Evolutionary conservation across 2,888 invertebrate genomes (phyloP), one percentile per base, ranked within the genome.

Genomic region (Incurvaria masculella): DNA sequence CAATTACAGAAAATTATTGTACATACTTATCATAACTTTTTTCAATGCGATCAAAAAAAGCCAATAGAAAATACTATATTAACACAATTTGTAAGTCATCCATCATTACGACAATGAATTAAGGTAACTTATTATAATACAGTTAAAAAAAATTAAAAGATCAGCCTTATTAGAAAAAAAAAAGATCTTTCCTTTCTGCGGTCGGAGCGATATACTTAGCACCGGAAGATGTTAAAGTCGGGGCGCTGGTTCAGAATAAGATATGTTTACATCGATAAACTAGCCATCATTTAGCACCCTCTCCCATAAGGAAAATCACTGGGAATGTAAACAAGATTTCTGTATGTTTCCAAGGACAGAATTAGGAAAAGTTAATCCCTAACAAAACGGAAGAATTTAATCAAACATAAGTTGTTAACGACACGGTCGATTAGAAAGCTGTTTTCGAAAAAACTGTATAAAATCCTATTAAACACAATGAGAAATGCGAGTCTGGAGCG

Each of bases 111-210:
- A 21, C 20, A 47, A 42, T 21, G 5, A 46, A 17, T 23, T 20
- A 38, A 17, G 40, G 40, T 39, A 44, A 48, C 67, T 62, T 61
- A 67, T 68, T 72, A 72, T 72, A 66, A 72, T 69, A 72, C 69
- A 71, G 73, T 71, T 72, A 69, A 67, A 69, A 65, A 68, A 69
- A 73, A 68, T 17, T 39, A 66, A 69, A 74, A 63, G 68, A 69
- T 78, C 78, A 78, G 78, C 78, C 78, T 78, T 78, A 78, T 78
- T 61, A 11, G 19, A 20, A 14, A 33, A 72, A 75, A 76, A 65
- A 72, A 75, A 76, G 72, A 73, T 72, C 68, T 68, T 70, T 67
- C 66, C 71, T 64, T 69, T 64, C 66, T 71, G 69, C 70, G 63
- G 65, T 64, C 63, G 64, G 64, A 64, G 65, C 64, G 58, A 64